Evolutionary conservation across 1,140 invertebrate genomes (phyloP).

Genomic region (Pseudomyrmex dendroicus): DNA sequence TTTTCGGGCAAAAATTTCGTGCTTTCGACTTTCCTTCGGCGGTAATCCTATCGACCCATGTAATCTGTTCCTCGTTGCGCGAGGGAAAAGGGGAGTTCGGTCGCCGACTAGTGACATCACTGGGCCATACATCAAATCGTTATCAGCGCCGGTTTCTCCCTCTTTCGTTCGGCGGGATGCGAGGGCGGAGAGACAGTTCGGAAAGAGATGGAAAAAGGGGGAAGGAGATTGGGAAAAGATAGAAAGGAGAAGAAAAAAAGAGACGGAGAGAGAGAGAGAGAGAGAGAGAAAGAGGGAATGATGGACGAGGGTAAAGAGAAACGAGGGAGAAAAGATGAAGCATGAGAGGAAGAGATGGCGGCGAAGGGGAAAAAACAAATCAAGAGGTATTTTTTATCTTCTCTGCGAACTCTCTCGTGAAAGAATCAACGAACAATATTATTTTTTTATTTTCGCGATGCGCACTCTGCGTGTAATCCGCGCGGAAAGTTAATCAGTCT

Average conservation of each 20-base stretch:
- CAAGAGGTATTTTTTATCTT: constrained; percentile 22
- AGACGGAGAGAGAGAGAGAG: constrained; percentile 54
- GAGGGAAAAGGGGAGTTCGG: constrained; percentile 55
- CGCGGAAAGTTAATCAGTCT: background rate
- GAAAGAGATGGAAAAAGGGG: constrained; percentile 59
- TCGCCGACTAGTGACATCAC: constrained; percentile 77
- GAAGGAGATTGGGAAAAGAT: constrained; percentile 59
- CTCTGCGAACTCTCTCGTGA: background rate
- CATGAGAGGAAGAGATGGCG: constrained; percentile 19
- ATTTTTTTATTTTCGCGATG: constrained; percentile 6
- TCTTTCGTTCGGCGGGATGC: constrained; percentile 52
- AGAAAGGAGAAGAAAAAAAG: constrained; percentile 50
- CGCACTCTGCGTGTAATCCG: background rate
- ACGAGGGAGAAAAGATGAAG: constrained; percentile 46
- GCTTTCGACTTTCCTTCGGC: constrained; percentile 73
- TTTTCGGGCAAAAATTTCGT: constrained; percentile 47
- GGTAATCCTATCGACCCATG: constrained; percentile 78
- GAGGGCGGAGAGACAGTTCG: constrained; percentile 43
- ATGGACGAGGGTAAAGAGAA: constrained; percentile 47
- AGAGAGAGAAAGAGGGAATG: constrained; percentile 22
- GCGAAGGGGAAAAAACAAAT: constrained; percentile 46
- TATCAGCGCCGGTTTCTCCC: constrained; percentile 74
- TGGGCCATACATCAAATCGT: constrained; percentile 80
- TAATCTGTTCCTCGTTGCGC: constrained; percentile 76
- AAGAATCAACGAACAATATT: constrained; percentile 32